Evolutionary conservation across 1,140 invertebrate species (phyloP), one percentile per base, ranked within the genome.

Genomic region (Papilio polytes): DNA sequence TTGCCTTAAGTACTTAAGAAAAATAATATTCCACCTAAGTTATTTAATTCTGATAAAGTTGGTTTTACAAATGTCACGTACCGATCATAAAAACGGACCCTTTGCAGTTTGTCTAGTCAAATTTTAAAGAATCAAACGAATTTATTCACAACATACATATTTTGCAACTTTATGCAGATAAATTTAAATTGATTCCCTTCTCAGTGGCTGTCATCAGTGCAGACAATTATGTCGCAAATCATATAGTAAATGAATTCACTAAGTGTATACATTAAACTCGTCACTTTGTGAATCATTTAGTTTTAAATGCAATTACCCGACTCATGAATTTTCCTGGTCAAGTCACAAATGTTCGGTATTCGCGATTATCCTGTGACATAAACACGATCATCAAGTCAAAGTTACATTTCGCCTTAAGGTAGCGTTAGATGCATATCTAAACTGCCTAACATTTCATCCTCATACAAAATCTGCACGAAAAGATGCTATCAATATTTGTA

Each of bases 361-460:
- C 53, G 8, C 53, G 18, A 56, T 56, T 2, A 9, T 20, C 8
- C 53, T 6, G 53, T 56, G 53, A 56, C 53, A 46, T 76, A n/a
- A 74, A 76, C 22, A 22, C 15, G 46, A 51, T 53, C 48, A 48
- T 51, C 46, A 31, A 26, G 74, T 9, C 20, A 10, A 22, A 70
- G 74, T 9, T 76, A 76, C 12, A 15, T 76, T 76, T 76, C 46
- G 77, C 77, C 77, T 78, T 66, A 66, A 78, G 59, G 56, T 66
- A 78, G 36, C 56, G 22, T 66, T 44, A 66, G 77, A 78, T 78
- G 13, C 63, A 12, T 4, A 78, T 78, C 77, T 78, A 20, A 46
- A 78, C 77, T 44, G 41, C 44, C 9, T 63, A 78, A 66, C 77
- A 66, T 78, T 70, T 78, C 77, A 78, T 78, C 59, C 77, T 66